Conservation (phyloP, 2,113 vertebrate genomes). For the Morone saxatilis region DNA sequence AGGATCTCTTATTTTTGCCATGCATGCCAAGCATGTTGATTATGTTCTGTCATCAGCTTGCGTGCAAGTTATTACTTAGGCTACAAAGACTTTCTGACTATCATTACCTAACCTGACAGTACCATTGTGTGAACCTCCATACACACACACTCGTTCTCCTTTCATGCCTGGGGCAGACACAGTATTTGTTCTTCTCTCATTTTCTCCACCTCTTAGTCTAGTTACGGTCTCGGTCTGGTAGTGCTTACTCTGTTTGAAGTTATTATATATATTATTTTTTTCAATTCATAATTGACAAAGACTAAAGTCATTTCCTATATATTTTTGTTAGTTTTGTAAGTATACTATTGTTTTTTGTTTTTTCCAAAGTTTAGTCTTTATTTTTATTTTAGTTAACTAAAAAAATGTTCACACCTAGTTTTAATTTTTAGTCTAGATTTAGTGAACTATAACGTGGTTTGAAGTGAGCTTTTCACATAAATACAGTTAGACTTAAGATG, state of each 20-base stretch:
- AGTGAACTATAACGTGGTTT: too few relatives aligned
- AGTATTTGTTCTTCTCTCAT: conserved; percentile 7
- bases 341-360: too few relatives aligned
- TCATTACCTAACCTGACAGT: conserved; percentile 30
- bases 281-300: too few relatives aligned
- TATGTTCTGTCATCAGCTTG: neutral
- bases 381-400: too few relatives aligned
- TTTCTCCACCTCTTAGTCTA: conserved; percentile 25
- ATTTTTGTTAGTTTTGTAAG: too few relatives aligned
- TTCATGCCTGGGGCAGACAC: neutral
- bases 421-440: too few relatives aligned
- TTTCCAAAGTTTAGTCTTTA: too few relatives aligned
- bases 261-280: neutral
- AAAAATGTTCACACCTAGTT: too few relatives aligned
- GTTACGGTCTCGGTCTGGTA: neutral
- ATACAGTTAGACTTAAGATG: too few relatives aligned
- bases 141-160: neutral
- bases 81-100: neutral
- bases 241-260: neutral
- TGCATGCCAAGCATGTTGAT: neutral
- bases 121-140: neutral
- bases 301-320: too few relatives aligned
- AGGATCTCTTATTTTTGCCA: too few relatives aligned
- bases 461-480: too few relatives aligned
- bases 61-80: conserved; percentile 43